Evolutionary conservation across 2,113 vertebrate genomes (phyloP).

Genomic region (Amblyopsis rosae): DNA sequence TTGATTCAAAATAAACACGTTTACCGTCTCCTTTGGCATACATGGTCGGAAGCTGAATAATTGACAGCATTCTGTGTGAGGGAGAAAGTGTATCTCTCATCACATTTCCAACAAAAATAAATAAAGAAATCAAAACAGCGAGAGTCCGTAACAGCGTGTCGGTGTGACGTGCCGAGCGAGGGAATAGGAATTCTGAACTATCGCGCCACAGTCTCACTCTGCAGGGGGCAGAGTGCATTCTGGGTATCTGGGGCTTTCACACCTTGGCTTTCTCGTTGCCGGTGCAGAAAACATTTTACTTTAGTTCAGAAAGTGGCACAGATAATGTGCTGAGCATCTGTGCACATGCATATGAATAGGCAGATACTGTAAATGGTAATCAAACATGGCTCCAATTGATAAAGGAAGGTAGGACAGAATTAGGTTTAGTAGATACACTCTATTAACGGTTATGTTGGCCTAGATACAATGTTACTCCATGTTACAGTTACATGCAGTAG

Average conservation of each 20-base stretch:
- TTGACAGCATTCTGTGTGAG: not conserved
- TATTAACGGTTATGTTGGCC: too few relatives aligned
- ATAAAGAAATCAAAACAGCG: not conserved
- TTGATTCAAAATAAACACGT: constrained; percentile 1
- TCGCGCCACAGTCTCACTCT: constrained; percentile 45
- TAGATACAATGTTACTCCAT: too few relatives aligned
- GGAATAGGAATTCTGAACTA: constrained; percentile 31
- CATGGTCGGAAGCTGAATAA: not conserved
- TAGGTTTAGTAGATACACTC: too few relatives aligned
- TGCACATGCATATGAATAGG: constrained; percentile 1
- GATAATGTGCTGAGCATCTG: constrained; percentile 32
- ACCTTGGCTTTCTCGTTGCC: constrained; percentile 30
- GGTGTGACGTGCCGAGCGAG: constrained; percentile 27
- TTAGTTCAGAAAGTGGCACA: constrained; percentile 45
- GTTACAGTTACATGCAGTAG: too few relatives aligned
- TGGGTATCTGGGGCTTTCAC: constrained; percentile 32
- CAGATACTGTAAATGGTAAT: not conserved
- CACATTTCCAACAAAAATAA: constrained; percentile 10
- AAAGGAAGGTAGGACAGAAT: too few relatives aligned
- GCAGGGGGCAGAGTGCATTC: constrained; percentile 30
- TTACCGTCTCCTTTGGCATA: not conserved
- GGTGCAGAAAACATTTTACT: constrained; percentile 38
- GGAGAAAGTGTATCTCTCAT: not conserved
- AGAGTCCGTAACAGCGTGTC: constrained; percentile 16
- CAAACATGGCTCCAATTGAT: not conserved